Percentiles rank a stretch among this genome's conserved stretches.
phyloP scores from a whole-genome alignment of 2,797 vertebrate genomes.

The Hemitrygon akajei region DNA sequence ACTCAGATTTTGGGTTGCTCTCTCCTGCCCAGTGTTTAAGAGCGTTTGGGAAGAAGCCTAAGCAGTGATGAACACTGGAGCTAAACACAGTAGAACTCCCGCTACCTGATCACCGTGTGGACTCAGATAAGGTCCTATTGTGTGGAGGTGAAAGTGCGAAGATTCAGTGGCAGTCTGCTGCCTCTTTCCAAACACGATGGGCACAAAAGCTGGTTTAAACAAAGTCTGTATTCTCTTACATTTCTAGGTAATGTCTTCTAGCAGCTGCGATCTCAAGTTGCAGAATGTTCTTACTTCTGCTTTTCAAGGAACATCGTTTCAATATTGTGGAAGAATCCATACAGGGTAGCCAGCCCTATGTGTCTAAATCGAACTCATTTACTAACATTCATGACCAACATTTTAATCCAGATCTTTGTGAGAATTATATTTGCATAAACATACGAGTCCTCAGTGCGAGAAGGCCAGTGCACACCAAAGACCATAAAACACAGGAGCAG shows the following conservation, averaged over 20 bases:
- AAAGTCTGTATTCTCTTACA: neutral
- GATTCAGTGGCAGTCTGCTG: neutral
- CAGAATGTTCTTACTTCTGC: neutral
- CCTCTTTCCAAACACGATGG: neutral
- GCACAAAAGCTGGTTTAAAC: neutral
- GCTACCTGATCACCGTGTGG: neutral
- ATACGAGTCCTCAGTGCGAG: neutral
- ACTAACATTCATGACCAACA: neutral
- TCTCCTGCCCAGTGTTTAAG: too few species aligned
- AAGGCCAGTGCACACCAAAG: neutral
- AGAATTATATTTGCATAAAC: neutral
- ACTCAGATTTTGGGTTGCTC: too few species aligned
- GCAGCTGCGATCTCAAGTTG: neutral
- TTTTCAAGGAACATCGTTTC: neutral
- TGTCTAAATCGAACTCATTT: neutral
- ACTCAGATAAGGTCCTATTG: neutral
- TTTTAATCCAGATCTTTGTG: neutral
- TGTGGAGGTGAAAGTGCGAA: neutral
- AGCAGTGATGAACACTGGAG: too few species aligned
- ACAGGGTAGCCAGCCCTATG: too few species aligned
- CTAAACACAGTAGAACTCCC: neutral
- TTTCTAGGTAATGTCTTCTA: neutral
- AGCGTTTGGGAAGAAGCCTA: neutral
- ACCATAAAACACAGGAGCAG: too few species aligned
- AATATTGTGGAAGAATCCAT: neutral